These are phyloP conservation scores for Gallirallus australis DNA, from an alignment of 2,797 vertebrate genomes.

Conservation along the genomic window DNA sequence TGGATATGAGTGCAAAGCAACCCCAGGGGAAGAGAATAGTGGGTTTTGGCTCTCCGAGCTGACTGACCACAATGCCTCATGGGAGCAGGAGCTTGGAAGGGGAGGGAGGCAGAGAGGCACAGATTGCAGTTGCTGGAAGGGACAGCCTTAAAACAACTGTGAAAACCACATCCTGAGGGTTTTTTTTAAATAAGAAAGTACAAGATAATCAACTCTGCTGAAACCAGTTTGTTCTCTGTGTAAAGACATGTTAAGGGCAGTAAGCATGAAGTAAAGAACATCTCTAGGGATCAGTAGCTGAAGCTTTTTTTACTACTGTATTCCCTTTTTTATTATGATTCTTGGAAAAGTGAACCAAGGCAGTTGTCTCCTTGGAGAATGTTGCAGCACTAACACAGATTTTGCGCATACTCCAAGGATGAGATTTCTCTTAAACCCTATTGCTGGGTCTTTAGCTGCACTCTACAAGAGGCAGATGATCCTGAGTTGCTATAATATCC, in stretches of 20 bases:
- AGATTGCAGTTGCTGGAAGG: not conserved
- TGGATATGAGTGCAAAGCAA: not conserved
- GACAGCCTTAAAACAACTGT: conserved; percentile 1
- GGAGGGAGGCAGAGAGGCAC: not conserved
- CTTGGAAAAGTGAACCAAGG: not conserved
- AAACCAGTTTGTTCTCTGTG: not conserved
- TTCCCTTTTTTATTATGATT: not conserved
- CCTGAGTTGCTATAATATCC: not conserved
- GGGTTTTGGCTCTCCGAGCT: not conserved
- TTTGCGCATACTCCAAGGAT: not conserved
- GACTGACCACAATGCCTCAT: not conserved
- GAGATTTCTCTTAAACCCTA: not conserved
- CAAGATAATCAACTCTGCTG: not conserved
- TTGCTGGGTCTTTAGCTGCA: not conserved
- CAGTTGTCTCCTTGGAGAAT: not conserved
- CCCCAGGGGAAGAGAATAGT: not conserved
- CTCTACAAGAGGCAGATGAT: not conserved
- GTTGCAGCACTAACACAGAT: not conserved
- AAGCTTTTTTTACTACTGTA: not conserved
- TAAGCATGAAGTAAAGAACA: not conserved
- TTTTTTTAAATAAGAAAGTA: not conserved
- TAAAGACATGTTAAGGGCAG: not conserved
- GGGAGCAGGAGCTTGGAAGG: not conserved
- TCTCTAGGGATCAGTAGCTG: not conserved
- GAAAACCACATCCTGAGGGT: conserved; percentile 29